These are phyloP conservation scores for Thalassaphorura encarpata DNA, from an alignment of 1,140 invertebrate genomes.

Conservation along the genomic window DNA sequence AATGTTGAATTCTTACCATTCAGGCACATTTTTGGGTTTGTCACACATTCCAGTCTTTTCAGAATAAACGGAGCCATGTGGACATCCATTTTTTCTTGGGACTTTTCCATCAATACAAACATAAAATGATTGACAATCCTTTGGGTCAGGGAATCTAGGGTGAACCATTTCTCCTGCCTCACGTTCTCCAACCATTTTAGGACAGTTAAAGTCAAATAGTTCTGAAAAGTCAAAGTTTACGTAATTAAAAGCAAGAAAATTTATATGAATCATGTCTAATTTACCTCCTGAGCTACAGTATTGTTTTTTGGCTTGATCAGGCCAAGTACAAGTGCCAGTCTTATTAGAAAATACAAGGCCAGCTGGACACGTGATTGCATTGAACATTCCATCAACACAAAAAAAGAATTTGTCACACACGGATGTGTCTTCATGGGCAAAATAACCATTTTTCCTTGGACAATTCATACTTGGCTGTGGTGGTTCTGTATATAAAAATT, in stretches of 20 bases:
- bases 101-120: conserved; percentile 77
- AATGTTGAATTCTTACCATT: conserved; percentile 55
- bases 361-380: conserved; percentile 75
- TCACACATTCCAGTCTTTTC: conserved; percentile 70
- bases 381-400: conserved; percentile 75
- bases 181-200: conserved; percentile 55
- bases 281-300: conserved; percentile 66
- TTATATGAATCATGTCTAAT: not conserved
- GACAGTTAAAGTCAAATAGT: conserved; percentile 74
- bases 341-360: conserved; percentile 80
- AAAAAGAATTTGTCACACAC: conserved; percentile 85
- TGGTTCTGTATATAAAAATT: conserved; percentile 48
- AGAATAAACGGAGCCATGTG: conserved; percentile 82
- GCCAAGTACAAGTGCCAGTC: conserved; percentile 82
- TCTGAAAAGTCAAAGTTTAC: conserved; percentile 42
- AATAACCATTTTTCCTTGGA: conserved; percentile 75
- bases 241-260: not conserved
- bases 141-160: conserved; percentile 48
- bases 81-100: conserved; percentile 62
- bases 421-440: conserved; percentile 63
- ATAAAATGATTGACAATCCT: conserved; percentile 85
- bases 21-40: conserved; percentile 77
- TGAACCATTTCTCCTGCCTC: conserved; percentile 54
- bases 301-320: conserved; percentile 75
- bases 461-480: conserved; percentile 64